phyloP scores from a whole-genome alignment of 2,113 vertebrate species.

The Cheilinus undulatus region DNA sequence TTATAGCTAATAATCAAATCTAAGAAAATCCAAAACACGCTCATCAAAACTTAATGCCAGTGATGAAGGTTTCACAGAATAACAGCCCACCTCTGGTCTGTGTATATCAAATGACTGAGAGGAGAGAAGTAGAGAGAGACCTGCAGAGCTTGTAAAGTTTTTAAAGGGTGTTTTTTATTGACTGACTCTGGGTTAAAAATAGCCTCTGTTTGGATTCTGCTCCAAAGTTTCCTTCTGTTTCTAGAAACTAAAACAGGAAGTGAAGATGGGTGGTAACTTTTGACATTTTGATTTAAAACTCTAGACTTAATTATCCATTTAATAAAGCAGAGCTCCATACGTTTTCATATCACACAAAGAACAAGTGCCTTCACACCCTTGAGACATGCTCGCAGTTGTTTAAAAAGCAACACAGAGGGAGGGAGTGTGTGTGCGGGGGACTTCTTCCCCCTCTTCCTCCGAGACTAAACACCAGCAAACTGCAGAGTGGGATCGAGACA shows the following conservation, averaged over 20 bases:
- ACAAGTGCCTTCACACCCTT: constrained; percentile 29
- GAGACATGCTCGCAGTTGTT: constrained; percentile 43
- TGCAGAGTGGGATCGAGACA: constrained; percentile 24
- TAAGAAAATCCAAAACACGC: too few relatives aligned
- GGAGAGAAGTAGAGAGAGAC: background rate
- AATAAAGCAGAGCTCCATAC: background rate
- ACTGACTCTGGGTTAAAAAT: constrained; percentile 8
- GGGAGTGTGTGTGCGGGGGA: background rate
- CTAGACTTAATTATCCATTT: background rate
- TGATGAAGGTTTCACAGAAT: too few relatives aligned
- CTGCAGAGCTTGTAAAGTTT: constrained; percentile 19
- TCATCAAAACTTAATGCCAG: too few relatives aligned
- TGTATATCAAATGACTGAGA: background rate
- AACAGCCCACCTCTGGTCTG: background rate
- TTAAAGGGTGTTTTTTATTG: constrained; percentile 20
- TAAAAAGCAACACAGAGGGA: constrained; percentile 29
- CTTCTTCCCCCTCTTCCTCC: constrained; percentile 29
- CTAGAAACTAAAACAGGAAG: background rate
- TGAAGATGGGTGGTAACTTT: background rate
- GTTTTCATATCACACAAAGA: constrained; percentile 14
- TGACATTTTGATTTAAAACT: background rate
- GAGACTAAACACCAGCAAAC: constrained; percentile 72
- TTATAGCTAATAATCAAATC: too few relatives aligned
- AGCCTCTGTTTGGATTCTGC: background rate
- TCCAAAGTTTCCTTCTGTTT: background rate